A percentile compares a stretch with the other conserved stretches of the same genome.
Conservation (phyloP, 2,113 vertebrate genomes). For the Ariopsis seemanni region DNA sequence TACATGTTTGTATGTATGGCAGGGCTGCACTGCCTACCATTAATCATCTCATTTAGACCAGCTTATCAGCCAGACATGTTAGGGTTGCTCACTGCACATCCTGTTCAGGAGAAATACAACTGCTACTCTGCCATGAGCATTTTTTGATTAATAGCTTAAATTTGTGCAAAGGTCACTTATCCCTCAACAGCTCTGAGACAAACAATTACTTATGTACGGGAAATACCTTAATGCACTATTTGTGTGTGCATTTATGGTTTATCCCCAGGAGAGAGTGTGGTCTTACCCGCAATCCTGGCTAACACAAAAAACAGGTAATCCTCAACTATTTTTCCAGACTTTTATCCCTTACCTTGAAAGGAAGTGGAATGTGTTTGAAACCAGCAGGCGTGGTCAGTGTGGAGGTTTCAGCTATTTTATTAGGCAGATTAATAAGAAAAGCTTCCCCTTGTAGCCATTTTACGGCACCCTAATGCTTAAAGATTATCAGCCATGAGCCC, state of each 20-base stretch:
- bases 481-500: slow-evolving; percentile 43
- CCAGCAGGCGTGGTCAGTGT: slow-evolving; percentile 45
- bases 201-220: slow-evolving; percentile 18
- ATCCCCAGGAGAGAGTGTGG: neutral
- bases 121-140: slow-evolving; percentile 14
- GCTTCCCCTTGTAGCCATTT: slow-evolving; percentile 15
- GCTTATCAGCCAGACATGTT: slow-evolving; percentile 39
- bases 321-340: slow-evolving; percentile 36
- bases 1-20: slow-evolving; percentile 36
- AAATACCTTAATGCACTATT: neutral
- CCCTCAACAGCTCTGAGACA: slow-evolving; percentile 26
- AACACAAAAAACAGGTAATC: slow-evolving; percentile 9
- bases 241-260: slow-evolving; percentile 25
- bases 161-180: slow-evolving; percentile 39
- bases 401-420: slow-evolving; percentile 16
- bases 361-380: slow-evolving; percentile 42
- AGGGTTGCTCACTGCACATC: slow-evolving; percentile 22
- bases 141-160: slow-evolving; percentile 43
- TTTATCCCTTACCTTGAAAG: slow-evolving; percentile 36
- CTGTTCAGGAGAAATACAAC: slow-evolving; percentile 28
- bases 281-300: neutral
- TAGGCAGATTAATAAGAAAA: slow-evolving; percentile 47
- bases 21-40: slow-evolving; percentile 32
- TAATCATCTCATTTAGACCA: slow-evolving; percentile 43
- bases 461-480: slow-evolving; percentile 21